A percentile compares a stretch with the other conserved stretches of the same genome.
Evolutionary conservation across 2,888 invertebrate species (phyloP).

Genomic region (Athetis lepigone): DNA sequence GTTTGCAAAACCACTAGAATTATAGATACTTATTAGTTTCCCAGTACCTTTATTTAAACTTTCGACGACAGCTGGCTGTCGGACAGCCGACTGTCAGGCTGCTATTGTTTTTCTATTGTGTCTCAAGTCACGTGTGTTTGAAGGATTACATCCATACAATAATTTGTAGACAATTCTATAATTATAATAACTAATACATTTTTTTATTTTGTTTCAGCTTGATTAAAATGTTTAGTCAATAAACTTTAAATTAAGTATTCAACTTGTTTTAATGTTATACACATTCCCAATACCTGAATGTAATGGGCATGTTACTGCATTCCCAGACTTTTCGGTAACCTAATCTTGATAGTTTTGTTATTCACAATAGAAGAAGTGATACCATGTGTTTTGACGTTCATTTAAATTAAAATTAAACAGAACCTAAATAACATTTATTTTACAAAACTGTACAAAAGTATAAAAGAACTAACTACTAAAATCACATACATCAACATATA

Average conservation of each 20-base stretch:
- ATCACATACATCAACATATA: conserved; percentile 41
- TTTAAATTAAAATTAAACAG: conserved; percentile 18
- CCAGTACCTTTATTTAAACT: too few species aligned
- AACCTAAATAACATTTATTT: conserved; percentile 62
- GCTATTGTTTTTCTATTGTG: too few species aligned
- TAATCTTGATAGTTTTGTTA: background rate
- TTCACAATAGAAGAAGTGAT: background rate
- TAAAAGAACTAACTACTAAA: conserved; percentile 68
- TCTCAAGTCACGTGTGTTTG: too few species aligned
- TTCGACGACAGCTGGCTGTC: too few species aligned
- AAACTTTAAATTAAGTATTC: conserved; percentile 80
- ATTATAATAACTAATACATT: conserved; percentile 26
- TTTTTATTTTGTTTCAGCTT: conserved; percentile 90
- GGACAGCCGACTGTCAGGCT: too few species aligned
- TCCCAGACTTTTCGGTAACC: too few species aligned
- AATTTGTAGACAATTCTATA: background rate
- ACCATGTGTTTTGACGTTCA: too few species aligned
- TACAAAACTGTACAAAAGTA: conserved; percentile 80
- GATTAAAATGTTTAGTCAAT: conserved; percentile 87
- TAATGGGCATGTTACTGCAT: background rate
- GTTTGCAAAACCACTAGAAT: too few species aligned
- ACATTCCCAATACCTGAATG: background rate
- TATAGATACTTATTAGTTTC: too few species aligned
- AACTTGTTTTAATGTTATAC: conserved; percentile 63
- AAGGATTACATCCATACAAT: too few species aligned